A percentile compares a stretch with the other conserved stretches of the same genome.
Conservation (phyloP, 2,888 invertebrate species). For the Allolobophora icterica region DNA sequence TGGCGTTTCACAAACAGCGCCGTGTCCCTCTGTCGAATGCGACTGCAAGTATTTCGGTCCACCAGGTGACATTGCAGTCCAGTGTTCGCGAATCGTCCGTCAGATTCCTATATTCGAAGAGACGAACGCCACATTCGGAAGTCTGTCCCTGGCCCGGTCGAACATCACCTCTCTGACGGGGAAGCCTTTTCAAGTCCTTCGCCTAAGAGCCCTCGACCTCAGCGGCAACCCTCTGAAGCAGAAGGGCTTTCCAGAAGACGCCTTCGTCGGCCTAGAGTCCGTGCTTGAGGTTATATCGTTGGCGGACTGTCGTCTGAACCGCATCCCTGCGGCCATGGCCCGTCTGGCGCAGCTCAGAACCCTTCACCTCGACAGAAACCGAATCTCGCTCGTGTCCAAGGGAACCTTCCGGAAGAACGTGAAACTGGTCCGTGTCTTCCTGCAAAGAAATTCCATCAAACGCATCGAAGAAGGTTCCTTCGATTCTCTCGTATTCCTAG, state of each 20-base stretch:
- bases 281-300: conserved; percentile 25
- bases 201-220: neutral
- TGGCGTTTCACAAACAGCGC: neutral
- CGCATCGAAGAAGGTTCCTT: conserved; percentile 12
- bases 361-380: conserved; percentile 31
- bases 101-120: neutral
- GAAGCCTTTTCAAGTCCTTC: neutral
- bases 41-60: neutral
- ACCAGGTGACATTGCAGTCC: neutral
- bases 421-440: neutral
- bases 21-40: conserved; percentile 5
- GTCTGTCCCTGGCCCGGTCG: neutral
- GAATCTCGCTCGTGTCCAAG: neutral
- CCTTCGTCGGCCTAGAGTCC: neutral
- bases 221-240: neutral
- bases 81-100: neutral
- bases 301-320: neutral
- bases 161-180: neutral
- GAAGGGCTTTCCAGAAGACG: neutral
- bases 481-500: neutral
- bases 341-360: conserved; percentile 25
- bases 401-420: conserved; percentile 18
- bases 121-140: conserved; percentile 2
- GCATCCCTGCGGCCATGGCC: conserved; percentile 13
- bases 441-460: neutral